A percentile compares a stretch with the other conserved stretches of the same genome.
Conservation (phyloP, 2,113 vertebrate species). For the Etheostoma cragini region DNA sequence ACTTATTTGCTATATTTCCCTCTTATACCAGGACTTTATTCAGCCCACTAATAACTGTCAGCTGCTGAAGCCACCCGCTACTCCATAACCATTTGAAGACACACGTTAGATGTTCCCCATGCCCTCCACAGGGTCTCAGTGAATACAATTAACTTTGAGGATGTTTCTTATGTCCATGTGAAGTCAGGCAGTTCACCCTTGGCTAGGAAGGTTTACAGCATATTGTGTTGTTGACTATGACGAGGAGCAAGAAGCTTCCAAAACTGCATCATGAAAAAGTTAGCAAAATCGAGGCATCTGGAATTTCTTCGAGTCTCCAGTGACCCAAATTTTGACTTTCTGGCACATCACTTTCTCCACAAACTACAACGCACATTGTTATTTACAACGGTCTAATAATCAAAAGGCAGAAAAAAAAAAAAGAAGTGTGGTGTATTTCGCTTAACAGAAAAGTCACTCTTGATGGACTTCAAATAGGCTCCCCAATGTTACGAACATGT, state of each 20-base stretch:
- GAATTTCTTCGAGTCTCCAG: slow-evolving; percentile 45
- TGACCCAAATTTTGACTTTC: slow-evolving; percentile 51
- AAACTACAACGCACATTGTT: slow-evolving; percentile 42
- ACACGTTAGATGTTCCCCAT: slow-evolving; percentile 1
- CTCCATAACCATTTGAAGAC: neutral
- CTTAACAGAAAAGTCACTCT: slow-evolving; percentile 52
- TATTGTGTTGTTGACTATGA: neutral
- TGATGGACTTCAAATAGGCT: slow-evolving; percentile 39
- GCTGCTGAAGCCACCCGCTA: neutral
- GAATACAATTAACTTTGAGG: neutral
- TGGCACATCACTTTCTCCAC: slow-evolving; percentile 58
- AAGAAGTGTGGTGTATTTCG: slow-evolving; percentile 47
- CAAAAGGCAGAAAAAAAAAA: slow-evolving; percentile 70
- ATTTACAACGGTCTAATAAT: slow-evolving; percentile 33
- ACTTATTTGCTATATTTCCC: neutral
- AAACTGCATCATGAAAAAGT: slow-evolving; percentile 32
- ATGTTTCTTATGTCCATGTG: neutral
- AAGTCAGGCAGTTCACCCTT: slow-evolving; percentile 17
- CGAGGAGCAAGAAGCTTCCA: slow-evolving; percentile 17
- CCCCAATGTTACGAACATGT: slow-evolving; percentile 14
- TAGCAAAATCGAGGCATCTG: slow-evolving; percentile 50
- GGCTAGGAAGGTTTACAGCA: slow-evolving; percentile 6
- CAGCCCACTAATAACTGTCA: slow-evolving; percentile 3
- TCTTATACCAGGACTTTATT: neutral
- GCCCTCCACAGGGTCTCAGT: neutral